These are phyloP conservation scores for Alethe diademata DNA, from an alignment of 2,113 vertebrate species.

Conservation along the genomic window DNA sequence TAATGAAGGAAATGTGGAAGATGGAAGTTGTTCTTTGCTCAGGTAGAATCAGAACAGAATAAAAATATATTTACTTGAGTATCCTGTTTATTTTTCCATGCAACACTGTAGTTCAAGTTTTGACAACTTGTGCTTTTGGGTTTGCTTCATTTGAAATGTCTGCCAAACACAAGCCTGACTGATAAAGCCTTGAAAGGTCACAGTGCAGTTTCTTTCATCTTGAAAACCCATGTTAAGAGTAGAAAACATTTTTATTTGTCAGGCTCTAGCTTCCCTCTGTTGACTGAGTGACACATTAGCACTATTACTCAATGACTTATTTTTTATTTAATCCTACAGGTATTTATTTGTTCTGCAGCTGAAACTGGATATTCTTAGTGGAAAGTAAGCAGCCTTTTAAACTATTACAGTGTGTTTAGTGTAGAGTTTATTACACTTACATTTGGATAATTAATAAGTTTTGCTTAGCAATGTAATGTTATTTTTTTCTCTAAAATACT, in stretches of 20 bases:
- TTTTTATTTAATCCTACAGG: constrained; percentile 71
- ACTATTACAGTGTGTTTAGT: background rate
- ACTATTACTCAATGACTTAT: background rate
- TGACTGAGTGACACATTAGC: background rate
- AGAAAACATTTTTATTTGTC: background rate
- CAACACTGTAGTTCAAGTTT: background rate
- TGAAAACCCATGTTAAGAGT: background rate
- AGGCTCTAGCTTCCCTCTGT: background rate
- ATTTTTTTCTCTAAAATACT: background rate
- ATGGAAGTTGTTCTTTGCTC: background rate
- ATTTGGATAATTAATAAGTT: background rate
- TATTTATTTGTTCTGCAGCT: constrained; percentile 98
- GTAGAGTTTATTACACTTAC: background rate
- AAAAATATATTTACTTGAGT: background rate
- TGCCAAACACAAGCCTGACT: background rate
- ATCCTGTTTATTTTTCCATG: background rate
- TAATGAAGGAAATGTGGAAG: background rate
- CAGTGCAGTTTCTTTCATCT: background rate
- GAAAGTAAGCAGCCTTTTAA: constrained; percentile 83
- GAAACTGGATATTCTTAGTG: constrained; percentile 95
- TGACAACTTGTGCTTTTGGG: background rate
- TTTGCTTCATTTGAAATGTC: background rate
- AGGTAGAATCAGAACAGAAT: background rate
- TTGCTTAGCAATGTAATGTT: background rate
- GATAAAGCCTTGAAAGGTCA: background rate